Evolutionary conservation across 1,140 invertebrate species (phyloP).

Genomic region (Sycobia sp.): DNA sequence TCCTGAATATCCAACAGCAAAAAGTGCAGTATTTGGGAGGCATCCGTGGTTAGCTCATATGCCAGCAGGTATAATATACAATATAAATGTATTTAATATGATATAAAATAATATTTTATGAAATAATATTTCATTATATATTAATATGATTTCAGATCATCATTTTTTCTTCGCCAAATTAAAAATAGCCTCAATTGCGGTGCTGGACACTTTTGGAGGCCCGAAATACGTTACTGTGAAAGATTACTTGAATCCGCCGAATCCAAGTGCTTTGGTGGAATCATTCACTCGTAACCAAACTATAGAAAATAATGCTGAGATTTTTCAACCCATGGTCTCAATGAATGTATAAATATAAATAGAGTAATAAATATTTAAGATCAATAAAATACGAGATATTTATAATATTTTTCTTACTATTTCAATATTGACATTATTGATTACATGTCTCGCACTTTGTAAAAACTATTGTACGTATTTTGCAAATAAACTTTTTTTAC

Average conservation of each 20-base stretch:
- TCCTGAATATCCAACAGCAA: conserved; percentile 67
- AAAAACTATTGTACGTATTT: no score
- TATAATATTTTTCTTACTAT: no score
- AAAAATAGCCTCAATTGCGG: conserved; percentile 71
- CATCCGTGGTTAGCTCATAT: conserved; percentile 74
- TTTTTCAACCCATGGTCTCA: background rate
- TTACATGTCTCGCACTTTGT: no score
- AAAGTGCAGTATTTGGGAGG: conserved; percentile 68
- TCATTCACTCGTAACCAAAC: background rate
- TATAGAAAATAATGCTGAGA: background rate
- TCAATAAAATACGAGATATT: no score
- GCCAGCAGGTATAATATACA: conserved; percentile 59
- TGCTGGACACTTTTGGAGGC: conserved; percentile 80
- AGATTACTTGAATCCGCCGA: conserved; percentile 65
- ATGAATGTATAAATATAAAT: background rate
- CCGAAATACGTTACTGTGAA: conserved; percentile 67
- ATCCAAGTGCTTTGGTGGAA: background rate
- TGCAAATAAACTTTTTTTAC: no score
- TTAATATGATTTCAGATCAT: conserved; percentile 66
- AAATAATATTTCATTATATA: conserved; percentile 11
- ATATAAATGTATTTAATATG: background rate
- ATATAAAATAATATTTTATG: background rate
- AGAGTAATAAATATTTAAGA: no score
- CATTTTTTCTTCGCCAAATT: conserved; percentile 77
- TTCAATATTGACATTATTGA: no score